phyloP scores from a whole-genome alignment of 2,113 vertebrate species.

The Phasianus colchicus region DNA sequence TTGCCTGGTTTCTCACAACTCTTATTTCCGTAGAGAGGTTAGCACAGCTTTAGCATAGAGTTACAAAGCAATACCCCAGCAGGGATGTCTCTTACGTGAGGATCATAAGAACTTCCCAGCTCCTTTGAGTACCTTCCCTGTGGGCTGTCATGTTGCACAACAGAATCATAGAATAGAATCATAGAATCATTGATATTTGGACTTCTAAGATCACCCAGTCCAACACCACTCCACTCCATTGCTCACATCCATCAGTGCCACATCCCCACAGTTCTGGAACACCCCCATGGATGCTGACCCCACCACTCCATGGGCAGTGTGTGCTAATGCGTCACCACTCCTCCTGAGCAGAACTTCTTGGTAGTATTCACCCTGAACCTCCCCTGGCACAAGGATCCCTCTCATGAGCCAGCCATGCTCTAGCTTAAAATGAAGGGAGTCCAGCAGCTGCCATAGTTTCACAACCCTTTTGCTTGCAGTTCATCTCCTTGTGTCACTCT shows the following conservation, averaged over 20 bases:
- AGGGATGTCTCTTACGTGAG: accelerated
- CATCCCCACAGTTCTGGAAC: too few relatives aligned
- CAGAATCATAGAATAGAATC: too few relatives aligned
- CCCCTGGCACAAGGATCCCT: not conserved
- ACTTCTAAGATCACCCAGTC: not conserved
- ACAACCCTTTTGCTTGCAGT: accelerated
- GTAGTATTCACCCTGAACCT: too few relatives aligned
- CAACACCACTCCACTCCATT: too few relatives aligned
- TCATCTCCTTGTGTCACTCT: not conserved
- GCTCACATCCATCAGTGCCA: too few relatives aligned
- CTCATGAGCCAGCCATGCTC: not conserved
- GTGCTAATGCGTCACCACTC: too few relatives aligned
- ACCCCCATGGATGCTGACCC: too few relatives aligned
- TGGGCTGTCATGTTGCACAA: not conserved
- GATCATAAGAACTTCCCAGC: not conserved
- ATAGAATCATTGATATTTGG: not conserved
- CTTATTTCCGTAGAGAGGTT: not conserved
- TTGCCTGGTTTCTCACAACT: not conserved
- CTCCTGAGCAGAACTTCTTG: too few relatives aligned
- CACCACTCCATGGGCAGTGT: too few relatives aligned
- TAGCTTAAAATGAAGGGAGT: not conserved
- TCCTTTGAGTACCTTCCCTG: not conserved
- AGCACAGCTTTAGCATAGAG: not conserved
- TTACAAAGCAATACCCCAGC: not conserved
- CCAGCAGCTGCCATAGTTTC: not conserved